Conservation (phyloP, 2,113 vertebrate species). For the Gobius niger region DNA sequence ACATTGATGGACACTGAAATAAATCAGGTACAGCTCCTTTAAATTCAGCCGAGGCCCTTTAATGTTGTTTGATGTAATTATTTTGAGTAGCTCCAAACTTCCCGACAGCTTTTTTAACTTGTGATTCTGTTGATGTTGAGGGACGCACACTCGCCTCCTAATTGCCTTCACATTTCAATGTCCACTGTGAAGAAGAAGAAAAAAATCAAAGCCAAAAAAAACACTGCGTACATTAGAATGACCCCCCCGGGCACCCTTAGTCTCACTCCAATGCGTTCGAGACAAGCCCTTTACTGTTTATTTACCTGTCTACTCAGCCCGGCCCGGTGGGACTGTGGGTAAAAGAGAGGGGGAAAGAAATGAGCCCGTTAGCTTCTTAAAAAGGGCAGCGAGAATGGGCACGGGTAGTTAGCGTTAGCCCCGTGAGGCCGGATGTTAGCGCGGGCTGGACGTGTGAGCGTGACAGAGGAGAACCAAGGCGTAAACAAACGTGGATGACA, state of each 20-base stretch:
- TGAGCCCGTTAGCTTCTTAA: background rate
- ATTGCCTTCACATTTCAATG: constrained; percentile 3
- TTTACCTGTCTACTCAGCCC: constrained; percentile 6
- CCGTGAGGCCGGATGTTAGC: background rate
- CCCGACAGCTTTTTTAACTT: background rate
- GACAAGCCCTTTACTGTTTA: background rate
- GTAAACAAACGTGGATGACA: constrained; percentile 3
- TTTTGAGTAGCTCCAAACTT: background rate
- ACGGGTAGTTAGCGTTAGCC: constrained; percentile 7
- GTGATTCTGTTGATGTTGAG: background rate
- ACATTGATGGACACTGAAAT: too few species aligned
- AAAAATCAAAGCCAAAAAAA: constrained; percentile 2
- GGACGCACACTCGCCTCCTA: background rate
- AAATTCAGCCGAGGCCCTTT: background rate
- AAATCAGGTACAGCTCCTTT: too few species aligned
- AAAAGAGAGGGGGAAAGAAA: background rate
- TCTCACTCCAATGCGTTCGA: constrained; percentile 2
- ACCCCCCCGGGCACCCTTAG: constrained; percentile 5
- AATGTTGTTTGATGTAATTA: background rate
- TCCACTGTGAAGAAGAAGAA: background rate
- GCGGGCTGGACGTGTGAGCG: constrained; percentile 1
- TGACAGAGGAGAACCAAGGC: constrained; percentile 1
- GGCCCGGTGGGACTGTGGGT: constrained; percentile 1
- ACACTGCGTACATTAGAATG: background rate
- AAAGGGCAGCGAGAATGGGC: background rate